Evolutionary conservation across 2,888 invertebrate species (phyloP).

Genomic region (Pseudoips prasinana): DNA sequence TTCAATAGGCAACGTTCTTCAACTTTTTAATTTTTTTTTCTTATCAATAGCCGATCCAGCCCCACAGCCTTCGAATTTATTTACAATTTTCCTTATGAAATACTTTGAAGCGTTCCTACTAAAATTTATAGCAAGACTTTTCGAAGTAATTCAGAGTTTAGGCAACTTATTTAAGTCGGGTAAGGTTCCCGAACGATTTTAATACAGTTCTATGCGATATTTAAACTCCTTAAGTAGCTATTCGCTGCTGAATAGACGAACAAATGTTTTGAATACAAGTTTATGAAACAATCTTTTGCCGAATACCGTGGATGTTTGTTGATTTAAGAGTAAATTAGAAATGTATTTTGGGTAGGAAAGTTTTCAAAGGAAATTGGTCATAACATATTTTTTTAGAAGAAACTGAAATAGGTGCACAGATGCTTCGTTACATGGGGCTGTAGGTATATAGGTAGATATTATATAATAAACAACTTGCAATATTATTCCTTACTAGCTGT

Average conservation of each 20-base stretch:
- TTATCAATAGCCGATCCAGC: slow-evolving; percentile 21
- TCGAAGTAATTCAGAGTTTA: slow-evolving; percentile 56
- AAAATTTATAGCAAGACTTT: slow-evolving; percentile 63
- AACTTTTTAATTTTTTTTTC: not conserved
- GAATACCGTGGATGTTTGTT: not conserved
- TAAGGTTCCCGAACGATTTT: slow-evolving; percentile 31
- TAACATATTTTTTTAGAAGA: no score
- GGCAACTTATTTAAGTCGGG: slow-evolving; percentile 26
- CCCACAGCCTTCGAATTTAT: slow-evolving; percentile 46
- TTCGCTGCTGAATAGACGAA: slow-evolving; percentile 14
- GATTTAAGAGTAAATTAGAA: no score
- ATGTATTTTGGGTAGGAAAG: no score
- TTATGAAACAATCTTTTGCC: slow-evolving; percentile 14
- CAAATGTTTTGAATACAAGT: slow-evolving; percentile 20
- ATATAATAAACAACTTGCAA: no score
- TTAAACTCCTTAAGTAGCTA: slow-evolving; percentile 26
- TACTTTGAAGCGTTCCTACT: slow-evolving; percentile 55
- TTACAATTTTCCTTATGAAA: slow-evolving; percentile 70
- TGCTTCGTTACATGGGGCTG: no score
- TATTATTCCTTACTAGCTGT: no score
- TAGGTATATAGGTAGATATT: no score
- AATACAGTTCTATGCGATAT: slow-evolving; percentile 34
- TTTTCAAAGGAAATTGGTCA: no score
- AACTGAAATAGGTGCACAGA: no score
- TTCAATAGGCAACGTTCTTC: not conserved